A percentile compares a stretch with the other conserved stretches of the same genome.
These are phyloP conservation scores for Cantharis flavilabris DNA, from an alignment of 2,888 invertebrate species.

Conservation along the genomic window DNA sequence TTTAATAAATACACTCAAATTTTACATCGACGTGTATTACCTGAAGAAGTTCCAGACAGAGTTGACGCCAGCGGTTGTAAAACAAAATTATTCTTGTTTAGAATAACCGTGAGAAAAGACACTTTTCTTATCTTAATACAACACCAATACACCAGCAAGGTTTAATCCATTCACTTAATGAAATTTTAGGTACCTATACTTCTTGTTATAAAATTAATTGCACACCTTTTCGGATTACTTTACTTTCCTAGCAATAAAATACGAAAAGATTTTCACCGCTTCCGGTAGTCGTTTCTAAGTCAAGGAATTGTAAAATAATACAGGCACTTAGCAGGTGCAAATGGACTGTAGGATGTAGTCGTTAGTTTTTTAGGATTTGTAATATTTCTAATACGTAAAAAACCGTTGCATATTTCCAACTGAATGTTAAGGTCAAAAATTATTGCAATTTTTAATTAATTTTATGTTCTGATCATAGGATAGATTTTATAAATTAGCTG, in stretches of 20 bases:
- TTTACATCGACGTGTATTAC: neutral
- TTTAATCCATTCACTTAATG: neutral
- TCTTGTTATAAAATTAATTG: neutral
- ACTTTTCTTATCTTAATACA: neutral
- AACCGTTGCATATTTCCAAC: neutral
- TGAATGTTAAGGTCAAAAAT: neutral
- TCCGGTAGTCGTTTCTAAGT: slow-evolving; percentile 17
- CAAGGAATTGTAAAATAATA: slow-evolving; percentile 27
- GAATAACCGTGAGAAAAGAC: slow-evolving; percentile 3
- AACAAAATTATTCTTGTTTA: neutral
- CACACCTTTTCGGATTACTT: slow-evolving; percentile 5
- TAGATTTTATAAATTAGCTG: neutral
- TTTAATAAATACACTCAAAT: neutral
- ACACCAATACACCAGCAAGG: no score
- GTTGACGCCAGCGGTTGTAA: slow-evolving; percentile 16
- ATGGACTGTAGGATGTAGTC: slow-evolving; percentile 15
- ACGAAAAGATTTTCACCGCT: slow-evolving; percentile 22
- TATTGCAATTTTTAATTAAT: neutral
- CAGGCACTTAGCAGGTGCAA: slow-evolving; percentile 34
- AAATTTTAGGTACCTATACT: neutral
- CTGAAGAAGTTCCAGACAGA: slow-evolving; percentile 1
- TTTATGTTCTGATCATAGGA: neutral
- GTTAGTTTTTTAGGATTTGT: neutral
- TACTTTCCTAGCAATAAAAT: slow-evolving; percentile 7
- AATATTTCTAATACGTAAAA: neutral